Evolutionary conservation across 2,888 invertebrate genomes (phyloP).

Genomic region (Dinocampus coccinellae): DNA sequence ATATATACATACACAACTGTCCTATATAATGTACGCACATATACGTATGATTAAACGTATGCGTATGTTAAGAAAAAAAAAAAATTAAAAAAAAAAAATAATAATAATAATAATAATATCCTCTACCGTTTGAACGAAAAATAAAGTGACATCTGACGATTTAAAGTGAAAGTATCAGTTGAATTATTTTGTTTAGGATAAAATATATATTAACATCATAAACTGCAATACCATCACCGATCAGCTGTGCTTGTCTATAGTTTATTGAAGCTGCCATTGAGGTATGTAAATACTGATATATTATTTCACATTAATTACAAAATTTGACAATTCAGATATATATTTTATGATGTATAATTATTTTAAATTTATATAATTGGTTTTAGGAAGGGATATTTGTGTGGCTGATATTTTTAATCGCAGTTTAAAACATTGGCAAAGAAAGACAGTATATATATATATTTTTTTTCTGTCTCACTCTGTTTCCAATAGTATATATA

Average conservation of each 20-base stretch:
- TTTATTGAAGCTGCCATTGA: constrained; percentile 24
- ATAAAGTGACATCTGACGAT: background rate
- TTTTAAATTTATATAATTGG: background rate
- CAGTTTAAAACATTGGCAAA: background rate
- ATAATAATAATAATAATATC: too few species aligned
- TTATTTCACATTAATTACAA: background rate
- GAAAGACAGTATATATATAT: background rate
- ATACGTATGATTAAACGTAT: too few species aligned
- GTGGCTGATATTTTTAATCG: background rate
- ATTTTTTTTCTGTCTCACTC: too few species aligned
- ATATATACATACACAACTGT: too few species aligned
- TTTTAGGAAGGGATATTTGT: background rate
- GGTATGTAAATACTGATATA: constrained; percentile 21
- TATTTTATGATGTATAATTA: background rate
- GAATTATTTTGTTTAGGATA: background rate
- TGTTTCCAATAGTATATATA: too few species aligned
- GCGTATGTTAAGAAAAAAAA: too few species aligned
- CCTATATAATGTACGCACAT: too few species aligned
- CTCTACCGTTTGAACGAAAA: too few species aligned
- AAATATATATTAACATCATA: background rate
- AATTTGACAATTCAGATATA: background rate
- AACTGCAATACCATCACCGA: constrained; percentile 9
- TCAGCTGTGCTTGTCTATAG: constrained; percentile 27
- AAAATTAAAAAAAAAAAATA: too few species aligned
- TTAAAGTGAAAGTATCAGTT: background rate